These are phyloP conservation scores for Aphelinus atriplicis DNA, from an alignment of 1,140 invertebrate species.

Conservation along the genomic window DNA sequence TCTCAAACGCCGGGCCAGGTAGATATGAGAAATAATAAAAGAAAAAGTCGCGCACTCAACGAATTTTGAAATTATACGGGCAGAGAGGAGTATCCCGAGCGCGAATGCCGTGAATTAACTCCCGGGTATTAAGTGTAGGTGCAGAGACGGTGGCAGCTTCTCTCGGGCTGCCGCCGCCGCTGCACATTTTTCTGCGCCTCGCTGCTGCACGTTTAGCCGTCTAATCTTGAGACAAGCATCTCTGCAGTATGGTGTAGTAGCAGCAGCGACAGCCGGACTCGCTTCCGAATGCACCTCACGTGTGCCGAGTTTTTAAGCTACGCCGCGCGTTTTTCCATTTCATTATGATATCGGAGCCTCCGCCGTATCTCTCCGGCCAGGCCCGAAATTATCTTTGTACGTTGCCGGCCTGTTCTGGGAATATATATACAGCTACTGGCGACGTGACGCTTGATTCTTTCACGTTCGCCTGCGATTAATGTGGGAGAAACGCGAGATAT, in stretches of 20 bases:
- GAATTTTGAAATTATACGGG: conserved; percentile 12
- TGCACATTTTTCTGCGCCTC: not conserved
- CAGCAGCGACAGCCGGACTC: not conserved
- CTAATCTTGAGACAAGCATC: conserved; percentile 24
- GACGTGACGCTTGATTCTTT: too few species aligned
- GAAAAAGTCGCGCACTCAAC: conserved; percentile 1
- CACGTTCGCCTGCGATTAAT: too few species aligned
- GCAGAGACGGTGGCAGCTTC: not conserved
- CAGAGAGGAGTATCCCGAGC: not conserved
- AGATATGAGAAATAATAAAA: not conserved
- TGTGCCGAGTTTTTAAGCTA: not conserved
- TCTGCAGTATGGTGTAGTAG: not conserved
- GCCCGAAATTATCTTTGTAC: too few species aligned
- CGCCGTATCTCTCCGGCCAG: too few species aligned
- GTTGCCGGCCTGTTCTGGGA: too few species aligned
- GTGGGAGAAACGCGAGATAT: too few species aligned
- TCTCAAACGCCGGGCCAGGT: too few species aligned
- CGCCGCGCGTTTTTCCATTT: not conserved
- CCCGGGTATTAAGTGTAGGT: too few species aligned
- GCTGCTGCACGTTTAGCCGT: not conserved
- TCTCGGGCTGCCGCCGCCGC: not conserved
- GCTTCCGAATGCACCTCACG: conserved; percentile 30
- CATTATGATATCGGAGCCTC: too few species aligned
- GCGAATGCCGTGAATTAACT: conserved; percentile 17
- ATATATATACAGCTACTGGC: too few species aligned